Evolutionary conservation across 2,797 vertebrate genomes (phyloP), one percentile per base, ranked within the genome.

Genomic region (Buceros bicornis): DNA sequence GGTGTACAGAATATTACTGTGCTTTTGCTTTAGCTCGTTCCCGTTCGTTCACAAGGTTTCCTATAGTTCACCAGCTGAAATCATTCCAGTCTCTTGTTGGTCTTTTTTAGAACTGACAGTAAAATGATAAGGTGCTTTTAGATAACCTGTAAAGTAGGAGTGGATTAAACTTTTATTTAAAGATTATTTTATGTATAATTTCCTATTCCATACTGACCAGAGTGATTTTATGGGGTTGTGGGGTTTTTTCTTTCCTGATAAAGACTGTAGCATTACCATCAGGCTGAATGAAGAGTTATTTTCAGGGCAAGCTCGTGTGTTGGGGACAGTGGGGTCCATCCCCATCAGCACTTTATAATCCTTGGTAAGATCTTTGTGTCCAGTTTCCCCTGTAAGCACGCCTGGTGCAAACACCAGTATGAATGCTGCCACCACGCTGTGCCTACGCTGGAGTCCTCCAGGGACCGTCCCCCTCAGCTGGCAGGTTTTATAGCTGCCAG

Each of bases 111-210:
- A 95, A 89, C 73, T 94, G 92, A 96, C 71, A 94, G 91, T 94
- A 97, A 94, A 94, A 97, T 96, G 84, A 96, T 95, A 95, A 91
- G 97, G 97, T 98, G 97, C 96, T 98, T 97, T 95, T 88, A 96
- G 97, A 98, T 97, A 97, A 96, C 89, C 95, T 98, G 90, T 97
- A 96, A 97, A 97, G 95, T 95, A 95, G 97, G 88, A 97, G 94
- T 96, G 93, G 97, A 98, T 97, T 97, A 98, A 97, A 95, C 90
- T 98, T 98, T 98, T 97, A 95, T 97, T 97, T 97, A 94, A 97
- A 96, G 37, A 60, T 94, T 85, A 84, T 93, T 95, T 92, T 66
- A 81, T 73, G 12, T 40, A 57, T 97, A 73, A 74, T 95, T 96
- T 95, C 37, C 69, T 94, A 62, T 66, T 93, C n/a, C 54, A 8